A percentile compares a stretch with the other conserved stretches of the same genome.
Conservation (phyloP, 2,113 vertebrate genomes). For the Buteo buteo region DNA sequence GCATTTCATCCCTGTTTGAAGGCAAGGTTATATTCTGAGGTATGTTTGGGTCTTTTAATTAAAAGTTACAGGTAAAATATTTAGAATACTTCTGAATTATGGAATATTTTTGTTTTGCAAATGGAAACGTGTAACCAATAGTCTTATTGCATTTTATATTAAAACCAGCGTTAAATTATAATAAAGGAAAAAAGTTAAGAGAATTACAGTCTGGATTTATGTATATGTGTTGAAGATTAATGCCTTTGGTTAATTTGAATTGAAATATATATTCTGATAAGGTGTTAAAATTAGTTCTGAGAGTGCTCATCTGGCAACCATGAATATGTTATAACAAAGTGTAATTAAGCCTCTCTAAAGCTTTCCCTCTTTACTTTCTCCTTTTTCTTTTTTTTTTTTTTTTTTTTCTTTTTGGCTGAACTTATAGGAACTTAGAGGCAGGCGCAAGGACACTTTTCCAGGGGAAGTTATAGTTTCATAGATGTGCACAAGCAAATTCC, state of each 20-base stretch:
- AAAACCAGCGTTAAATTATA: not conserved
- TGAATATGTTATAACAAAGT: conserved; percentile 33
- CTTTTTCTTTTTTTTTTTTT: no score
- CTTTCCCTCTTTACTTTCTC: not conserved
- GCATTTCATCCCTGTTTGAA: not conserved
- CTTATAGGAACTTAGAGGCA: not conserved
- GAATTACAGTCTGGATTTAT: not conserved
- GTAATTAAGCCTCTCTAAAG: conserved; percentile 20
- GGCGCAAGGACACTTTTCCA: not conserved
- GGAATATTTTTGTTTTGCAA: conserved; percentile 19
- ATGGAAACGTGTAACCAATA: conserved; percentile 2
- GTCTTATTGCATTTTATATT: not conserved
- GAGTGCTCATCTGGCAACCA: not conserved
- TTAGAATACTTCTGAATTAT: conserved; percentile 35
- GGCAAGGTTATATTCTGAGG: not conserved
- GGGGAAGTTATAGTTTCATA: not conserved
- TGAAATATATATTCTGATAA: conserved; percentile 45
- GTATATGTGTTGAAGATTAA: conserved; percentile 22
- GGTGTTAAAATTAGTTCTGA: conserved; percentile 33
- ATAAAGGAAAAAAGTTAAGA: not conserved
- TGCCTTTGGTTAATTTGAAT: not conserved
- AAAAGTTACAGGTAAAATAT: conserved; percentile 33
- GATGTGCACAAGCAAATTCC: not conserved
- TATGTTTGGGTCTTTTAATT: not conserved
- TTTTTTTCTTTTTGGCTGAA: not conserved